Base-by-base conservation (phyloP, 1,140 invertebrate genomes). In the Cephus cinctus region DNA sequence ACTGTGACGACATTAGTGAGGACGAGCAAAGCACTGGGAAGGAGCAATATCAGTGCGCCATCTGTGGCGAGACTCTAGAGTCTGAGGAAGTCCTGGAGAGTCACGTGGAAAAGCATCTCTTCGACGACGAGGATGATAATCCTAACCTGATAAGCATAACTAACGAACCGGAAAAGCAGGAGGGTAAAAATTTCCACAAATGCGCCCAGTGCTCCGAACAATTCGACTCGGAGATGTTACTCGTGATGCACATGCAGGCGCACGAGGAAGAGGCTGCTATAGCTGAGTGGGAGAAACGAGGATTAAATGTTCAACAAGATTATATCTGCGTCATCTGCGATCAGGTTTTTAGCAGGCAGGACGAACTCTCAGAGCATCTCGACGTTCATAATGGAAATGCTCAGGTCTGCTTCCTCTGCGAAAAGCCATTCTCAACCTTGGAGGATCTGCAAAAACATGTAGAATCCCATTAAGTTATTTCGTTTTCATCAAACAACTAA, bases 1-100 rank as follows among this genome's bases (percentile, higher is more conserved):
- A 76, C 46, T 75, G 74, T 18, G 68, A 75, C 16, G 72, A 74
- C 15, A 55, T 65, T 1, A 74, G 68, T 16, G 70, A 75, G n/a
- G 65, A 65, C 4, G 60, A 72, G 2, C 55, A 64, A 0, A 63
- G 45, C 0, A 45, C 43, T 6, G 50, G 32, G 0, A 68, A 72
- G 25, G 62, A 71, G 5, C 49, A 66, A 1, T 75, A 66, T 40
- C 67, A 73, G 9, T 77, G 75, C 47, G 73, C 70, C 0, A 75
- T 77, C 21, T 77, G 75, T 19, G 59, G 71, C 0, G 57, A 67
- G 0, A 57, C 60, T 0, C 14, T 76, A 4, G 67, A 74, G 4
- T 64, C 65, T 0, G 73, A 74, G 27, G 61, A 69, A 16, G 58
- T 57, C 0, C 43, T 74, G 0, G 67, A 73, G 14, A 47, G 35